Evolutionary conservation across 1,140 invertebrate species (phyloP), one percentile per base, ranked within the genome.

Genomic region (Diachasma alloeum): DNA sequence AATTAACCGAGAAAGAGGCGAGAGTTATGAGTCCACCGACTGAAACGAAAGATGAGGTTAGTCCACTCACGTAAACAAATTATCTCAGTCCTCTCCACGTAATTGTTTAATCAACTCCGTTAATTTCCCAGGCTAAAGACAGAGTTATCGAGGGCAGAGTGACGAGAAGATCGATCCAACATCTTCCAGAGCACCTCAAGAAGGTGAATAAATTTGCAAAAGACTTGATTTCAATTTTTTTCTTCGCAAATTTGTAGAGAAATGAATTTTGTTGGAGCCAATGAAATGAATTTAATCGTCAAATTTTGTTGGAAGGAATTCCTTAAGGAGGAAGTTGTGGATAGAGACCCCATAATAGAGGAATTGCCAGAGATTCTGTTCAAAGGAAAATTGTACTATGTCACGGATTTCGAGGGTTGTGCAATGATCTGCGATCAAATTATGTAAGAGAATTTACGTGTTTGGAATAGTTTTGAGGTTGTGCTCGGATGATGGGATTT

Each of bases 351-450:
- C 15, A 59, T 72, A 9, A 36, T 71, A 15, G 69, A 68, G 39
- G 36, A 48, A 37, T 70, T 91, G 42, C 85, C 87, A 17, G 59
- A 81, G 17, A 88, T 92, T 72, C 77, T 87, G 76, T 92, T 91
- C 80, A 80, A 82, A 11, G 92, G 91, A 10, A 83, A 82, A 44
- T 90, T 92, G 22, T 89, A 90, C 76, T 92, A 91, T 83, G 79
- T 81, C 39, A 89, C 88, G 68, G 88, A 90, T 70, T 91, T 89
- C 81, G 87, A 88, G 76, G 89, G 86, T 46, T 91, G 89, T 87
- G 91, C 91, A 37, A 83, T 83, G 24, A 83, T 86, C 42, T 91
- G 91, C 78, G 91, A 92, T 79, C 81, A 87, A 81, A 83, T 92
- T 78, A 85, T 92, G 91, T 92, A 89, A 86, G 68, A 66, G 36